Base-by-base conservation (phyloP, 2,797 vertebrate genomes). In the Enteromius mattozi region DNA sequence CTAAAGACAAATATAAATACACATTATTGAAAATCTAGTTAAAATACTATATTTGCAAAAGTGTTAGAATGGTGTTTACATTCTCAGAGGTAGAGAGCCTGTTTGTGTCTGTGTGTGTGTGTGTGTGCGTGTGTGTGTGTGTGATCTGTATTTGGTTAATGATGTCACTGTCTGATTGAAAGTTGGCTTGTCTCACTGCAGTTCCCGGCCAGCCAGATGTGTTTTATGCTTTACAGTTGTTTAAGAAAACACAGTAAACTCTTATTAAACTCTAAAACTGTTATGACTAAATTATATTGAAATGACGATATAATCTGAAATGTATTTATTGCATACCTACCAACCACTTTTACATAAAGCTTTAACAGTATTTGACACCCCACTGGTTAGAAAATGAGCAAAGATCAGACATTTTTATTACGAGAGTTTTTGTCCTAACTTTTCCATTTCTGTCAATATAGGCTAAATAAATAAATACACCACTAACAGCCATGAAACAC, bases 111-210 rank as follows among this genome's bases (percentile, higher is more conserved):
- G 2, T 30, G 2, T 6, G 2, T 33, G 33, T 33, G 33, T 8
- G 40, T 71, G 21, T 27, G 69, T 71, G 12, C 1, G 68, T n/a
- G 21, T 70, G 10, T 56, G 12, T 45, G 54, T 49, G 47, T 69
- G 45, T 14, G 42, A 75, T 37, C 66, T 71, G 66, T 40, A 56
- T 66, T 51, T 61, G 78, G 76, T 71, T 65, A 72, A 81, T 82
- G 79, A 78, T 82, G 79, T 87, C 74, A 87, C 59, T 76, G 78
- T 78, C 42, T 77, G 30, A 45, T 72, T 86, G 47, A 77, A 80
- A 68, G 33, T 54, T 77, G 66, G 66, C 19, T 51, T 81, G 84
- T 80, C 78, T 84, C 35, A 77, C 69, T 72, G 54, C 42, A 51
- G 33, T 54, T 71, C 56, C 35, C 21, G 2, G 51, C 10, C 7